A percentile compares a stretch with the other conserved stretches of the same genome.
Conservation (phyloP, 1,140 invertebrate species). For the Aethina tumida region DNA sequence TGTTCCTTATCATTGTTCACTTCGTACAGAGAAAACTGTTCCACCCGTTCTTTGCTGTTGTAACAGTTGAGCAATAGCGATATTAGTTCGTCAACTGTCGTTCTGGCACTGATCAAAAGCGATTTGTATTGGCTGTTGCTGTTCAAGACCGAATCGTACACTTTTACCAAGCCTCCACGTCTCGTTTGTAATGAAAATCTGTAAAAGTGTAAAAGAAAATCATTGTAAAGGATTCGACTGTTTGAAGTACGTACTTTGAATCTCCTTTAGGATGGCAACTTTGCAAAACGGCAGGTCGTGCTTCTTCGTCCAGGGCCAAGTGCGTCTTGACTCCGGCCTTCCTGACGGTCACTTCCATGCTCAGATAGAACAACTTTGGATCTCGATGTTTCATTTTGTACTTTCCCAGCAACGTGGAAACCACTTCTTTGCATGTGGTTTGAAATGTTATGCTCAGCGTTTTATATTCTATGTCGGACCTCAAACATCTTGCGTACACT, state of each 20-base stretch:
- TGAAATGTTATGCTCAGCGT: slow-evolving; percentile 77
- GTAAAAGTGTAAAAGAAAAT: slow-evolving; percentile 32
- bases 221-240: neutral
- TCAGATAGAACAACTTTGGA: slow-evolving; percentile 84
- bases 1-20: slow-evolving; percentile 62
- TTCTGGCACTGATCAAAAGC: slow-evolving; percentile 77
- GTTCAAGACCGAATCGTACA: slow-evolving; percentile 83
- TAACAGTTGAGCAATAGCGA: slow-evolving; percentile 78
- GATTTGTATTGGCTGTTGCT: slow-evolving; percentile 88
- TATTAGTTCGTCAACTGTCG: slow-evolving; percentile 81
- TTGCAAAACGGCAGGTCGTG: slow-evolving; percentile 77
- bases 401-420: slow-evolving; percentile 74
- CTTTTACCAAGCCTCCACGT: slow-evolving; percentile 76
- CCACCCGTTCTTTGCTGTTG: slow-evolving; percentile 68
- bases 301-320: slow-evolving; percentile 77
- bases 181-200: slow-evolving; percentile 79
- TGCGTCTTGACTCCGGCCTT: slow-evolving; percentile 70
- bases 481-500: slow-evolving; percentile 77
- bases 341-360: slow-evolving; percentile 83
- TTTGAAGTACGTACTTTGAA: slow-evolving; percentile 64
- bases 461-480: slow-evolving; percentile 89
- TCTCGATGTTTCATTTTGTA: slow-evolving; percentile 86
- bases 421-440: slow-evolving; percentile 77
- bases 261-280: slow-evolving; percentile 86
- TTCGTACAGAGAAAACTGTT: slow-evolving; percentile 82